These are phyloP conservation scores for Plecotus auritus DNA, from an alignment of 2,113 vertebrate genomes.

Conservation along the genomic window DNA sequence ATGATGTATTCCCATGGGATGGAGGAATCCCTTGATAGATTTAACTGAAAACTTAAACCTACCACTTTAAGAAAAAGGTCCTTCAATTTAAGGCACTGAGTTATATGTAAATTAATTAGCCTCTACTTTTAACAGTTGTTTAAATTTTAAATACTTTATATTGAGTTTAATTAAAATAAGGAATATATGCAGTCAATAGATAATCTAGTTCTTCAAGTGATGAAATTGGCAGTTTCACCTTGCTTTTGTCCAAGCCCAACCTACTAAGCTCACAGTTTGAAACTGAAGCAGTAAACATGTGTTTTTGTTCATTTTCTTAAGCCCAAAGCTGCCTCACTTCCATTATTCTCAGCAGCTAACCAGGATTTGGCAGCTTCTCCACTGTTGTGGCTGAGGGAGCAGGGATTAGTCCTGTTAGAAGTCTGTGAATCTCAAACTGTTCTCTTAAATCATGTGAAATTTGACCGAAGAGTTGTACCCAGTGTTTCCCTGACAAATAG, in stretches of 20 bases:
- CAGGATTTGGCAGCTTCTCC: conserved; percentile 35
- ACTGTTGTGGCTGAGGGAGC: background rate
- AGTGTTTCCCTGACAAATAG: conserved; percentile 40
- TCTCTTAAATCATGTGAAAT: conserved; percentile 42
- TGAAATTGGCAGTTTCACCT: background rate
- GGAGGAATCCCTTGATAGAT: background rate
- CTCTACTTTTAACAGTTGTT: background rate
- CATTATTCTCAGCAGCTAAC: conserved; percentile 9
- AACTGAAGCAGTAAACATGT: conserved; percentile 35
- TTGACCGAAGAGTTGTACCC: conserved; percentile 24
- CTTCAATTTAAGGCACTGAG: background rate
- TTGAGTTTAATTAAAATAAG: conserved; percentile 48
- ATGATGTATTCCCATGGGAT: background rate
- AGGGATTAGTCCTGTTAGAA: conserved; percentile 36
- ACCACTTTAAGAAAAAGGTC: background rate
- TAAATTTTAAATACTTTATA: conserved; percentile 13
- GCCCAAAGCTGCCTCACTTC: conserved; percentile 37
- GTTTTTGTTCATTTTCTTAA: background rate
- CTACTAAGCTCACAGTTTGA: conserved; percentile 39
- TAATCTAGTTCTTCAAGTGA: conserved; percentile 11
- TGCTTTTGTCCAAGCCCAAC: conserved; percentile 7
- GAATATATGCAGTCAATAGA: background rate
- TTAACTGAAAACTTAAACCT: conserved; percentile 31
- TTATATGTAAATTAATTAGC: conserved; percentile 40
- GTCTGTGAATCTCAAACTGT: conserved; percentile 21